phyloP scores from a whole-genome alignment of 2,113 vertebrate species.

The Bungarus multicinctus region DNA sequence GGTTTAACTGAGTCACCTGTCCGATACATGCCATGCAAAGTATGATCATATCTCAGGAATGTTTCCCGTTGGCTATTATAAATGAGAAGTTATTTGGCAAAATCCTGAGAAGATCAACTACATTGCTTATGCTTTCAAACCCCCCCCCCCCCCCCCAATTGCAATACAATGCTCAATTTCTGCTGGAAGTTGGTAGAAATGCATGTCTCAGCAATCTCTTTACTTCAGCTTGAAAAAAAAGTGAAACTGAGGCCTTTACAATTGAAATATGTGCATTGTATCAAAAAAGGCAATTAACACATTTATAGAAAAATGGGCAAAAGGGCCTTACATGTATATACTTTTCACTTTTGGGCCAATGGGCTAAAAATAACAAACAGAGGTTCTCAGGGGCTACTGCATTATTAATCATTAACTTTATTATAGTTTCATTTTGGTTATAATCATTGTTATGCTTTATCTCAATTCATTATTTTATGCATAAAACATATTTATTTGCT shows the following conservation, averaged over 20 bases:
- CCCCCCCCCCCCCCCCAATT: accelerated
- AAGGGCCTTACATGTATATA: neutral
- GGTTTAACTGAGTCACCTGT: neutral
- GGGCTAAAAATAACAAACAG: neutral
- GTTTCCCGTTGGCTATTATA: neutral
- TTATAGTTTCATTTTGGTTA: neutral
- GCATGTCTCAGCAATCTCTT: neutral
- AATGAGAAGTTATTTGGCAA: neutral
- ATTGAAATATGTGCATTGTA: neutral
- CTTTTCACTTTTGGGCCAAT: neutral
- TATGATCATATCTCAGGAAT: neutral
- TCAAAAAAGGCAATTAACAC: neutral
- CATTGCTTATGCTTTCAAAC: neutral
- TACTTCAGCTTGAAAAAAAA: neutral
- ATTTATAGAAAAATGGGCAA: too few relatives aligned
- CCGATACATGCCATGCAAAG: neutral
- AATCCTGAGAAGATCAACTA: neutral
- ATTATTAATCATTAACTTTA: neutral
- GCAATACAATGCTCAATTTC: neutral
- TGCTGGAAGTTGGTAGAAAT: neutral
- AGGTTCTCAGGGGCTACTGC: neutral
- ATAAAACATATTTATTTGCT: neutral
- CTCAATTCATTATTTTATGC: neutral
- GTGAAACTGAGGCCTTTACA: neutral
- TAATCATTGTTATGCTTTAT: neutral